phyloP scores from a whole-genome alignment of 1,140 invertebrate genomes.

The Ostrea edulis region DNA sequence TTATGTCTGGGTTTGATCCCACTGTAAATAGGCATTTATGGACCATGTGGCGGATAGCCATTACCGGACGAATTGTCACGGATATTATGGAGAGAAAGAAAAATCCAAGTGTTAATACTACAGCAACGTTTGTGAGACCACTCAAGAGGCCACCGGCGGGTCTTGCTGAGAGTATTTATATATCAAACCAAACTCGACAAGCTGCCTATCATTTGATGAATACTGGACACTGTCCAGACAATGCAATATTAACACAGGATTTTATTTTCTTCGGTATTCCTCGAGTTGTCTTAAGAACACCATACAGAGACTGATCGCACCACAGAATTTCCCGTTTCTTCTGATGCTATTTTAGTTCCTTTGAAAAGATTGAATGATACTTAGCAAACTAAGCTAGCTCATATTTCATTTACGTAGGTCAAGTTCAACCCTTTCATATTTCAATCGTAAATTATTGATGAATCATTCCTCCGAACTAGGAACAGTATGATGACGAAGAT shows the following conservation, averaged over 20 bases:
- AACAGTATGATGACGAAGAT: too few relatives aligned
- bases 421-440: too few relatives aligned
- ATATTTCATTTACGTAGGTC: too few relatives aligned
- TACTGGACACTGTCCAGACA: neutral
- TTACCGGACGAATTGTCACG: neutral
- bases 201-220: neutral
- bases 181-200: slow-evolving; percentile 12
- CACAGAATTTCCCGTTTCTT: too few relatives aligned
- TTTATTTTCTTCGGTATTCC: slow-evolving; percentile 28
- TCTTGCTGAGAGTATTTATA: slow-evolving; percentile 4
- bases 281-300: neutral
- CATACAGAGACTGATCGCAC: too few relatives aligned
- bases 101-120: neutral
- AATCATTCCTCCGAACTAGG: too few relatives aligned
- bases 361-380: too few relatives aligned
- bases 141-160: neutral
- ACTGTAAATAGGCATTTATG: neutral
- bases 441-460: too few relatives aligned
- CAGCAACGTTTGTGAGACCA: neutral
- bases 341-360: too few relatives aligned
- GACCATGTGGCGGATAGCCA: slow-evolving; percentile 12
- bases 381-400: too few relatives aligned
- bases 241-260: slow-evolving; percentile 4
- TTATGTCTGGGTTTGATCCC: neutral
- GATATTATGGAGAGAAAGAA: neutral